Conservation (phyloP, 2,797 vertebrate genomes). For the Botia almorhae region DNA sequence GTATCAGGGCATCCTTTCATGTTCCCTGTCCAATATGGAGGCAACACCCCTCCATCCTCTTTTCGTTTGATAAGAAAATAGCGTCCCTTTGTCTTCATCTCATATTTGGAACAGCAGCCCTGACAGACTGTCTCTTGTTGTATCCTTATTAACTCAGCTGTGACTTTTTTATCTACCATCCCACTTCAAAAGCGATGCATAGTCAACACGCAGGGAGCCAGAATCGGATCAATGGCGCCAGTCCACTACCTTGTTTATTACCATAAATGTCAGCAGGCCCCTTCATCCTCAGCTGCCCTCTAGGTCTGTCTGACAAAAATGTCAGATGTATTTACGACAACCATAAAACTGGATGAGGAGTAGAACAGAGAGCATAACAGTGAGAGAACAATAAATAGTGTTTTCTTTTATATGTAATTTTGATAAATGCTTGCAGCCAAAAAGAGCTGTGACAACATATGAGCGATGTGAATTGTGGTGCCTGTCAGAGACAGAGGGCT, state of each 20-base stretch:
- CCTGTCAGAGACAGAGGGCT: neutral
- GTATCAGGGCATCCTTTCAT: conserved; percentile 51
- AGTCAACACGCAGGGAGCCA: conserved; percentile 69
- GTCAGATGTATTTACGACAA: conserved; percentile 76
- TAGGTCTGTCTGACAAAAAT: conserved; percentile 74
- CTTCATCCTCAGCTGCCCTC: conserved; percentile 75
- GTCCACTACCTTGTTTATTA: conserved; percentile 75
- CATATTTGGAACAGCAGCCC: conserved; percentile 50
- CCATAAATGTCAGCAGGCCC: conserved; percentile 82
- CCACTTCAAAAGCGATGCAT: conserved; percentile 79
- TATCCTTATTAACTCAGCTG: conserved; percentile 67
- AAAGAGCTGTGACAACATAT: neutral
- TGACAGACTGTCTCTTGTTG: conserved; percentile 49
- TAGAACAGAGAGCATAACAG: neutral
- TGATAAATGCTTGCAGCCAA: conserved; percentile 6
- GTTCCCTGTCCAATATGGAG: conserved; percentile 61
- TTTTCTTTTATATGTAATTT: conserved; percentile 8
- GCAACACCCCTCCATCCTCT: conserved; percentile 59
- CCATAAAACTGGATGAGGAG: conserved; percentile 57
- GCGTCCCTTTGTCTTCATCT: conserved; percentile 65
- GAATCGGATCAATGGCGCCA: conserved; percentile 76
- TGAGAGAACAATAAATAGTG: neutral
- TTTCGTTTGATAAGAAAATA: conserved; percentile 66
- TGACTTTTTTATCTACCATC: conserved; percentile 68
- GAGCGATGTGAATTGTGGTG: neutral